Evolutionary conservation across 2,888 invertebrate genomes (phyloP).

Genomic region (Notocelia uddmanniana): DNA sequence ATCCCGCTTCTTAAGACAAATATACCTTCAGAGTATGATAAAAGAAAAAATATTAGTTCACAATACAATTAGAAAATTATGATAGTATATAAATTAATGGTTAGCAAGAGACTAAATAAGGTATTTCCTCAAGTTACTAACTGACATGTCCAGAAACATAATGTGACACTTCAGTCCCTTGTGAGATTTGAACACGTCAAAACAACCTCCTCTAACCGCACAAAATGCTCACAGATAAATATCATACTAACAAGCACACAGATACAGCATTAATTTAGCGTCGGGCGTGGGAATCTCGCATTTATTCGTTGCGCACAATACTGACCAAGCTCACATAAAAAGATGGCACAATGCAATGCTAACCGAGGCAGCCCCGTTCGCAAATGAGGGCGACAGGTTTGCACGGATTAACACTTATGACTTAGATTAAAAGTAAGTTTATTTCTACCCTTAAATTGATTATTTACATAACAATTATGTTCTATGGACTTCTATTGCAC

Average conservation of each 20-base stretch:
- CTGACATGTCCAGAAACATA: neutral
- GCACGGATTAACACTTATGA: slow-evolving; percentile 30
- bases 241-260: neutral
- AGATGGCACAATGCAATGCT: slow-evolving; percentile 72
- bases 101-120: too few species aligned
- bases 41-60: too few species aligned
- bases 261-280: slow-evolving; percentile 41
- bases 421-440: slow-evolving; percentile 21
- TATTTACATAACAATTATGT: slow-evolving; percentile 21
- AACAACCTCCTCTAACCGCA: neutral
- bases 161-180: neutral
- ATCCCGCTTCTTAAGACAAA: too few species aligned
- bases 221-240: slow-evolving; percentile 1
- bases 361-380: slow-evolving; percentile 54
- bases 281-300: slow-evolving; percentile 69
- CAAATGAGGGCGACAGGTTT: slow-evolving; percentile 33
- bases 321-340: slow-evolving; percentile 67
- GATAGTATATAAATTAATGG: too few species aligned
- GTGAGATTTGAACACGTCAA: neutral
- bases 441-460: slow-evolving; percentile 20
- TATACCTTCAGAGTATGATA: too few species aligned
- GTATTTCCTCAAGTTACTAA: neutral
- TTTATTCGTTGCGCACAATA: slow-evolving; percentile 66
- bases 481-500: too few species aligned
- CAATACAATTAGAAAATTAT: too few species aligned